A percentile compares a stretch with the other conserved stretches of the same genome.
Evolutionary conservation across 2,888 invertebrate genomes (phyloP).

Genomic region (Temnothorax ravouxi): DNA sequence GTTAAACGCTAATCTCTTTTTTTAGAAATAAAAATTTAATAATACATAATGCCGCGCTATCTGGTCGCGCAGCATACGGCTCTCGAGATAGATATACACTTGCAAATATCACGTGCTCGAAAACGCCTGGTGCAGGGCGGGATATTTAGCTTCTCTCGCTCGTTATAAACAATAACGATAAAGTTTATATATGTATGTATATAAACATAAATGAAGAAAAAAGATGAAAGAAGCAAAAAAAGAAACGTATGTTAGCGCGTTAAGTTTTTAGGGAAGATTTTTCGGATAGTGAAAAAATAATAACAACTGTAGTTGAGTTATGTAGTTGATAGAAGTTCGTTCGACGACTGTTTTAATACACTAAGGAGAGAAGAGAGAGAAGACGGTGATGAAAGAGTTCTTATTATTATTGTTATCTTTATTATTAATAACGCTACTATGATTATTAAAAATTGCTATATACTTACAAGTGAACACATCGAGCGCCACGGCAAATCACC

Average conservation of each 20-base stretch:
- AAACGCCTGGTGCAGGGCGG: conserved; percentile 20
- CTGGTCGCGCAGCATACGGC: conserved; percentile 51
- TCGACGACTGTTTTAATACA: conserved; percentile 85
- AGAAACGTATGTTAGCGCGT: conserved; percentile 79
- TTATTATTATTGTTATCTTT: conserved; percentile 69
- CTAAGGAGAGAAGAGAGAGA: conserved; percentile 68
- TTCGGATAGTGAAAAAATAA: conserved; percentile 75
- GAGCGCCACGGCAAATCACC: conserved; percentile 67
- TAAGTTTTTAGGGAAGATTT: conserved; percentile 84
- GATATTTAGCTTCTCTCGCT: conserved; percentile 30
- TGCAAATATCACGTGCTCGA: conserved; percentile 36
- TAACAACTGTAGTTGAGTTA: conserved; percentile 81
- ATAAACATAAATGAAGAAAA: conserved; percentile 62
- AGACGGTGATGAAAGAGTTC: conserved; percentile 72
- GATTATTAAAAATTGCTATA: conserved; percentile 9
- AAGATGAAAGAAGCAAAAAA: conserved; percentile 67
- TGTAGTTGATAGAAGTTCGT: conserved; percentile 84
- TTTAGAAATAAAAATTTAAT: conserved; percentile 14
- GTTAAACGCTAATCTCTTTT: conserved; percentile 12
- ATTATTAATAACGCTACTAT: conserved; percentile 61
- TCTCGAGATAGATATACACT: conserved; percentile 31
- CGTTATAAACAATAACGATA: conserved; percentile 15
- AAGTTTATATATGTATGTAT: conserved; percentile 26
- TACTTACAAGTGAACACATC: conserved; percentile 60
- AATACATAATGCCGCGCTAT: conserved; percentile 28